Percentiles rank a stretch among this genome's conserved stretches.
These are phyloP conservation scores for Oxycera nigricornis DNA, from an alignment of 2,888 invertebrate species.

Conservation along the genomic window DNA sequence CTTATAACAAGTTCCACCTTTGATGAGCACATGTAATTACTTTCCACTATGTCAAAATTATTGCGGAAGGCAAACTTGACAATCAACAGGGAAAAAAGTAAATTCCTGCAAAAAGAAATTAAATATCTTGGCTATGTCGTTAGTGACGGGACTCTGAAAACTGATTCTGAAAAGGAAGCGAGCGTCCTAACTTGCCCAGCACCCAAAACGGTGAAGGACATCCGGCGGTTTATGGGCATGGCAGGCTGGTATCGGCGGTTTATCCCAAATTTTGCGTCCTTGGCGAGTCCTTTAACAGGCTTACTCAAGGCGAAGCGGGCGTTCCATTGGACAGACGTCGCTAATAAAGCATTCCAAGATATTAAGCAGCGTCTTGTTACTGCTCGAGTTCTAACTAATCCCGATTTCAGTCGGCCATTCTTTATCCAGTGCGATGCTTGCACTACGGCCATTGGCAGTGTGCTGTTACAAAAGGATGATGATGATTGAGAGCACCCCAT, in stretches of 20 bases:
- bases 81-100: constrained; percentile 16
- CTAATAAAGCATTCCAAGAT: constrained; percentile 19
- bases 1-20: constrained; percentile 5
- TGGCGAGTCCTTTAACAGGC: neutral
- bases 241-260: constrained; percentile 21
- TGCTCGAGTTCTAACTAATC: constrained; percentile 28
- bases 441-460: constrained; percentile 35
- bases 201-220: neutral
- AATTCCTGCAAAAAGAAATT: constrained; percentile 6
- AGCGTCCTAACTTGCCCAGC: neutral
- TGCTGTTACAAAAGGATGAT: constrained; percentile 12
- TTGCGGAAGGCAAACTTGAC: constrained; percentile 6
- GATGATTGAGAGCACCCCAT: constrained; percentile 12
- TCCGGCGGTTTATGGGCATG: constrained; percentile 19
- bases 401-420: constrained; percentile 25
- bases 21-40: constrained; percentile 15
- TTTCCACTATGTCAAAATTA: neutral
- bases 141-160: neutral
- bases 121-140: constrained; percentile 35
- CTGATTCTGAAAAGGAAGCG: constrained; percentile 18
- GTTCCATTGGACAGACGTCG: constrained; percentile 23
- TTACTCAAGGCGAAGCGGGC: neutral
- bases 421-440: constrained; percentile 31
- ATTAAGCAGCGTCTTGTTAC: constrained; percentile 25
- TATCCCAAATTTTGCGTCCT: neutral